Evolutionary conservation across 2,888 invertebrate species (phyloP), one percentile per base, ranked within the genome.

Genomic region (Neoscelio sp.): DNA sequence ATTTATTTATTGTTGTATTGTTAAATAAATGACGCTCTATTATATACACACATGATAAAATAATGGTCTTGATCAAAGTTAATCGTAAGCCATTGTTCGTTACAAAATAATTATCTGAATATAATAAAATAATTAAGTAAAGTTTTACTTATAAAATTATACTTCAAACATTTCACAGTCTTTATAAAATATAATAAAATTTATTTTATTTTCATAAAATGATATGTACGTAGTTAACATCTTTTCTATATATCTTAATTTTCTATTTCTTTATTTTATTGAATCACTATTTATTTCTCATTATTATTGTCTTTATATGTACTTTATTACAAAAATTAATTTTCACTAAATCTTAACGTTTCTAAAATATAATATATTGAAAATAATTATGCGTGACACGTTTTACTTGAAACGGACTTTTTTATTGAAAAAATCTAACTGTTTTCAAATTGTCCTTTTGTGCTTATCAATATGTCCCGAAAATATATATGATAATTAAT

Each of bases 401-500:
- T 58, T 58, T 58, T 42, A 40, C 56, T 58, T 42, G 56, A 58
- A 40, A 42, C 56, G 4, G 7, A 8, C 26, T 26, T n/a, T 40
- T 58, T 26, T 3, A 23, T 38, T 56, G 17, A 58, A 40, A 28
- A 26, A 42, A 42, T 40, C 15, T 42, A 42, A 42, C 4, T 33
- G 8, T 28, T 4, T 42, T 26, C 26, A 15, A 58, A 28, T 17
- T 30, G 13, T 23, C 26, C 1, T 50, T 40, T 40, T 28, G 44
- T 10, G 44, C 28, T 20, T 58, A 58, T 58, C 15, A 40, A 28
- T 58, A 42, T 15, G 42, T 58, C 56, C 40, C 5, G 58, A 58
- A 58, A 58, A 44, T 58, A 42, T 30, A 30, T 30, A 30, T 44
- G 17, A 18, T 23, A 58, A 58, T 58, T 17, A 44, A 58, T 58